Conservation (phyloP, 2,113 vertebrate genomes). For the Chrysemys picta region DNA sequence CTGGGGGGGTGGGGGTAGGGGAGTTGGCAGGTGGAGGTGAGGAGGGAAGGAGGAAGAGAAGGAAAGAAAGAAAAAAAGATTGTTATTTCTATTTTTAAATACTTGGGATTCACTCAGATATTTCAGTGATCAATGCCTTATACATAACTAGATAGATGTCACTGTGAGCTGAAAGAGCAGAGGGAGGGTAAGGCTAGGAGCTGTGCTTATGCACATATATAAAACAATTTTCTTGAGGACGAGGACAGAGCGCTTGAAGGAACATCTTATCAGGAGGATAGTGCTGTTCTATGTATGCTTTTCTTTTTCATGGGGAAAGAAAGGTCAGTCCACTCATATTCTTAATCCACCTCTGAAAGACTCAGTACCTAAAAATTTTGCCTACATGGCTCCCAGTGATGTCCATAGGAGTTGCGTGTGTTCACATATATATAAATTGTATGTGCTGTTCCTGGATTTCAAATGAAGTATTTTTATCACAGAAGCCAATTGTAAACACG, state of each 20-base stretch:
- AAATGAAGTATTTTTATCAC: background rate
- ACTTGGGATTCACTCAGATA: background rate
- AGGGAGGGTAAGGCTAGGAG: background rate
- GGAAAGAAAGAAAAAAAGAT: background rate
- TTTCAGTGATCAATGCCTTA: background rate
- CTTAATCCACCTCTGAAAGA: background rate
- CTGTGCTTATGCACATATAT: background rate
- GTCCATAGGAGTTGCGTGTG: fast-evolving
- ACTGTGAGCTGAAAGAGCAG: background rate
- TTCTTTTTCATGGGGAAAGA: background rate
- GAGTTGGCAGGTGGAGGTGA: too few relatives aligned
- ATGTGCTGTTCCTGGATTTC: background rate
- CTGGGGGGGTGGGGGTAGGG: too few relatives aligned
- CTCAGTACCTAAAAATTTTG: fast-evolving
- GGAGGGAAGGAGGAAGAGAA: background rate
- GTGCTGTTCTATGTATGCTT: background rate
- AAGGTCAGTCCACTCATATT: background rate
- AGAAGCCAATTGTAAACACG: background rate
- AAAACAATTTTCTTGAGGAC: background rate
- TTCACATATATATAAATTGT: fast-evolving
- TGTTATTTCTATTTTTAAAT: background rate
- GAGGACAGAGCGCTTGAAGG: background rate
- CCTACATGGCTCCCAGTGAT: fast-evolving
- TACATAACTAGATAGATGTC: background rate
- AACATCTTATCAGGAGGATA: background rate